phyloP scores from a whole-genome alignment of 2,113 vertebrate genomes.

The Carassius auratus region DNA sequence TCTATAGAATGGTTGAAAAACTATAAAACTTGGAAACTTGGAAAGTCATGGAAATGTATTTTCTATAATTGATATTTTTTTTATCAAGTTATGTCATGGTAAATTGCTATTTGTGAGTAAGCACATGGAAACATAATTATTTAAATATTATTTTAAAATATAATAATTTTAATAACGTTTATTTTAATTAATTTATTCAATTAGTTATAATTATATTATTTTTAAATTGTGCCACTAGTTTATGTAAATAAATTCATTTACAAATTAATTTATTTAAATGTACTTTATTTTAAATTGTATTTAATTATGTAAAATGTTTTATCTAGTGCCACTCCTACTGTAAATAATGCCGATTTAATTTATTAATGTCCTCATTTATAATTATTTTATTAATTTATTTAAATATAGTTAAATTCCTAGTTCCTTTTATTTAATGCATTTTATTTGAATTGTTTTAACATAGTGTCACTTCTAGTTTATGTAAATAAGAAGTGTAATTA shows the following conservation, averaged over 20 bases:
- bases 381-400: not conserved
- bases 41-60: not conserved
- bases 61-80: not conserved
- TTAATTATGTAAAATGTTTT: too few relatives aligned
- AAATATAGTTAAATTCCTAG: not conserved
- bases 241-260: too few relatives aligned
- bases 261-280: too few relatives aligned
- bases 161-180: too few relatives aligned
- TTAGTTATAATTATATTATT: not conserved
- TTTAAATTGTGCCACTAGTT: not conserved
- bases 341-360: too few relatives aligned
- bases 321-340: too few relatives aligned
- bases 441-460: not conserved
- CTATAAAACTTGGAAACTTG: not conserved
- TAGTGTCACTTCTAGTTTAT: too few relatives aligned
- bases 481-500: not conserved
- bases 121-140: not conserved
- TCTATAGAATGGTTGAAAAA: not conserved
- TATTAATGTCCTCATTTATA: not conserved
- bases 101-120: not conserved
- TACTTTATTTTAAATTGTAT: too few relatives aligned
- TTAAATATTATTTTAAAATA: not conserved
- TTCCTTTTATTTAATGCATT: not conserved
- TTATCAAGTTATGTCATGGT: not conserved
- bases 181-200: not conserved